phyloP scores from a whole-genome alignment of 2,888 invertebrate species.

The Blastobasis lacticolella region DNA sequence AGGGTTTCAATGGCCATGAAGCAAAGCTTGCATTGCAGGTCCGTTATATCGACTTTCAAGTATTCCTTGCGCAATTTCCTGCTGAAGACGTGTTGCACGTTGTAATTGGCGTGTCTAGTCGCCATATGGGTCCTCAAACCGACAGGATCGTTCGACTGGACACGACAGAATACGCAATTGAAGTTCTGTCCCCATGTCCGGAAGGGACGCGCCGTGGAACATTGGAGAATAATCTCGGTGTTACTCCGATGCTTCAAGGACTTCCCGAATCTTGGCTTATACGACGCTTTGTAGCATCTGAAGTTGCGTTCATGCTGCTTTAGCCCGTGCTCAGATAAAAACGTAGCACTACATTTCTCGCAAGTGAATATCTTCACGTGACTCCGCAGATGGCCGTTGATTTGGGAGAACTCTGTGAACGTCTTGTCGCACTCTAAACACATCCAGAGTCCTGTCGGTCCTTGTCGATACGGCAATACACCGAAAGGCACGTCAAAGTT shows the following conservation, averaged over 20 bases:
- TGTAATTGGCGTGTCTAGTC: slow-evolving; percentile 53
- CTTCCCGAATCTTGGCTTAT: slow-evolving; percentile 60
- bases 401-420: slow-evolving; percentile 55
- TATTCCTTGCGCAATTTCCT: slow-evolving; percentile 60
- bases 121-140: slow-evolving; percentile 60
- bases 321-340: slow-evolving; percentile 55
- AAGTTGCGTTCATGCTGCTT: slow-evolving; percentile 59
- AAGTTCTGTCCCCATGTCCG: slow-evolving; percentile 66
- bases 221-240: slow-evolving; percentile 61
- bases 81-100: slow-evolving; percentile 55
- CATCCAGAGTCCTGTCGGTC: slow-evolving; percentile 49
- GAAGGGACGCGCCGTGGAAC: slow-evolving; percentile 61
- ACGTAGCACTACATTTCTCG: slow-evolving; percentile 60
- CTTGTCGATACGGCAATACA: slow-evolving; percentile 58
- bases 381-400: slow-evolving; percentile 55
- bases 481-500: slow-evolving; percentile 60
- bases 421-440: slow-evolving; percentile 60
- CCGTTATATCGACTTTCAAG: slow-evolving; percentile 59
- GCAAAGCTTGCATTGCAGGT: slow-evolving; percentile 61
- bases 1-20: slow-evolving; percentile 51
- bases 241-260: slow-evolving; percentile 57
- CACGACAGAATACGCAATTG: slow-evolving; percentile 59
- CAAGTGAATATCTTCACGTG: slow-evolving; percentile 62
- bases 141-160: slow-evolving; percentile 61
- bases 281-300: slow-evolving; percentile 57